These are phyloP conservation scores for Gobio gobio DNA, from an alignment of 2,113 vertebrate genomes.

Conservation along the genomic window DNA sequence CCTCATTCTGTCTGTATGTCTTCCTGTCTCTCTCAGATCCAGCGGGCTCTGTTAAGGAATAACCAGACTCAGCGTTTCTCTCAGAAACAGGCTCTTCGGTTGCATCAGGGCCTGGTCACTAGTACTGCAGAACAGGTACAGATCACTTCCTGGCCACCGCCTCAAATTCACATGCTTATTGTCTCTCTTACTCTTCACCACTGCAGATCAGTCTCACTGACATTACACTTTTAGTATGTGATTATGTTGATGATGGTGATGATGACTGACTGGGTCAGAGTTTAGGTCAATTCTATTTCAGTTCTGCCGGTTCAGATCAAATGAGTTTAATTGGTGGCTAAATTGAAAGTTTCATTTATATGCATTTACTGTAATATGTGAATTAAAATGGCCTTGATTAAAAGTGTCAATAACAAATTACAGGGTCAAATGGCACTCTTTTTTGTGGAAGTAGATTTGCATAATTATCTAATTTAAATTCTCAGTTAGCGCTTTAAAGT, in stretches of 20 bases:
- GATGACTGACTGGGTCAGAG: not conserved
- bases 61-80: slow-evolving; percentile 89
- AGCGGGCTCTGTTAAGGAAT: slow-evolving; percentile 88
- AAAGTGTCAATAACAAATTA: not conserved
- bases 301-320: not conserved
- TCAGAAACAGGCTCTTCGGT: slow-evolving; percentile 88
- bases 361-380: not conserved
- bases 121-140: slow-evolving; percentile 89
- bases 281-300: not conserved
- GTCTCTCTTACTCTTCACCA: not conserved
- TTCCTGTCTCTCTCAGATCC: slow-evolving; percentile 77
- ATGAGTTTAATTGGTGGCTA: not conserved
- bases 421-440: not conserved
- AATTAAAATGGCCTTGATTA: not conserved
- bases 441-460: not conserved
- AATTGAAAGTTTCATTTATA: not conserved
- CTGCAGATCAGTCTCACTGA: not conserved
- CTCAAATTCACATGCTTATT: not conserved
- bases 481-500: not conserved
- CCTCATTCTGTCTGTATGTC: not conserved
- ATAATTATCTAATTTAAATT: not conserved
- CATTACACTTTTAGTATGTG: not conserved
- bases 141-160: not conserved
- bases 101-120: slow-evolving; percentile 90
- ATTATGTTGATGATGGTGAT: not conserved